phyloP scores from a whole-genome alignment of 2,797 vertebrate species.

The Dryobates pubescens region DNA sequence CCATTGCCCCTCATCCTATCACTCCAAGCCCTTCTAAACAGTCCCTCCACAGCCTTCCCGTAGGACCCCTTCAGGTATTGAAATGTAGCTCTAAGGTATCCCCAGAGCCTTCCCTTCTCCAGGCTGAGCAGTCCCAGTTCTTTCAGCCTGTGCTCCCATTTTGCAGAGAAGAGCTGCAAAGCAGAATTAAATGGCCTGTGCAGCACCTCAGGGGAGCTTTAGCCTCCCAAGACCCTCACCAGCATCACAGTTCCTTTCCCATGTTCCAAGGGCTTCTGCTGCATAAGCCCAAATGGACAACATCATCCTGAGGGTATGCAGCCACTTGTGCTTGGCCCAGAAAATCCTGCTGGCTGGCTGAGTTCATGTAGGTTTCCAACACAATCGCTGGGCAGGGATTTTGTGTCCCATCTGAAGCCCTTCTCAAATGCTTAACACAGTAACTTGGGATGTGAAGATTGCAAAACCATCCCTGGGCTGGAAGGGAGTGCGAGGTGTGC shows the following conservation, averaged over 20 bases:
- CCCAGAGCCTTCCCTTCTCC: no score
- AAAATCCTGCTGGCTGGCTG: not conserved
- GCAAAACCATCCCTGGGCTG: not conserved
- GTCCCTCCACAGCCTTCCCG: no score
- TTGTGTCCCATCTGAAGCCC: not conserved
- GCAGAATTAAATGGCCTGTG: not conserved
- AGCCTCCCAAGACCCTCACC: not conserved
- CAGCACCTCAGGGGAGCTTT: not conserved
- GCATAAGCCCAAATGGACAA: not conserved
- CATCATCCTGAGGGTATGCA: not conserved
- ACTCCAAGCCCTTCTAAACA: no score
- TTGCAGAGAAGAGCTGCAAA: not conserved
- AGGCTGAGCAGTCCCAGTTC: no score
- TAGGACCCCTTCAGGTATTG: no score
- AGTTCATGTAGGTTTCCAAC: not conserved
- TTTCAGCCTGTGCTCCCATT: not conserved
- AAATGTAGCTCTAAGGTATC: no score
- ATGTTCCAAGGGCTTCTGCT: not conserved
- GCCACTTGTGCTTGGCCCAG: not conserved
- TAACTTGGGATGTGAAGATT: not conserved
- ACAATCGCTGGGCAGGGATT: not conserved
- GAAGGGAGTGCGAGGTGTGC: not conserved
- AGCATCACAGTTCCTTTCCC: not conserved
- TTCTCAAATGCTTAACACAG: not conserved
- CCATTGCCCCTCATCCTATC: no score